A percentile compares a stretch with the other conserved stretches of the same genome.
phyloP scores from a whole-genome alignment of 2,113 vertebrate genomes.

The Lepus europaeus region DNA sequence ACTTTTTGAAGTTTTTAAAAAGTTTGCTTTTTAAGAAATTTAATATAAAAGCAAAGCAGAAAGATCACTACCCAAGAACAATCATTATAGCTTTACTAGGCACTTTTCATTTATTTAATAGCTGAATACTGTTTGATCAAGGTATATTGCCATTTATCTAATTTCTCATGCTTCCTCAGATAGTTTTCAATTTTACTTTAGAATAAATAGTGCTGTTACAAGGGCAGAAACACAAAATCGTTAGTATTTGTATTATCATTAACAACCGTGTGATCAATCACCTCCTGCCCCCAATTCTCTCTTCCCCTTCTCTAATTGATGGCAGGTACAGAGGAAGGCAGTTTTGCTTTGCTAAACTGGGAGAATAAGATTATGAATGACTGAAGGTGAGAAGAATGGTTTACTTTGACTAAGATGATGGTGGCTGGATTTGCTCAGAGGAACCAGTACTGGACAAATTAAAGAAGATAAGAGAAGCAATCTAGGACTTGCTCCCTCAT shows the following conservation, averaged over 20 bases:
- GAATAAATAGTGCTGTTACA: background rate
- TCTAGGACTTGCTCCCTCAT: no score
- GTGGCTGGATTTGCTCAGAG: background rate
- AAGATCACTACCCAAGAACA: background rate
- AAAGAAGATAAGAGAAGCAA: no score
- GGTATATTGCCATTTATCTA: background rate
- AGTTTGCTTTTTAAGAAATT: background rate
- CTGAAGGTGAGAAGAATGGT: background rate
- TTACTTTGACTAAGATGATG: background rate
- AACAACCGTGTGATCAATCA: background rate
- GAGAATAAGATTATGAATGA: background rate
- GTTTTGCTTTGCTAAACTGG: background rate
- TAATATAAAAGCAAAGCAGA: background rate
- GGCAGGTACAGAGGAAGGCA: background rate
- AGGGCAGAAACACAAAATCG: background rate
- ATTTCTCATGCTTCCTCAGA: background rate
- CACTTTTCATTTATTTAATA: background rate
- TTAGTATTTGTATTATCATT: background rate
- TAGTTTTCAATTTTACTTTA: constrained; percentile 1
- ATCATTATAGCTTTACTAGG: background rate
- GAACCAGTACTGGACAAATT: background rate
- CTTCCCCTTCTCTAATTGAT: no score
- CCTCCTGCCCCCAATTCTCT: no score
- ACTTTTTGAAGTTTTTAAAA: no score
- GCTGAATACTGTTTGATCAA: background rate